Percentiles rank a stretch among this genome's conserved stretches.
phyloP scores from a whole-genome alignment of 2,888 invertebrate species.

The Aplocera efformata region DNA sequence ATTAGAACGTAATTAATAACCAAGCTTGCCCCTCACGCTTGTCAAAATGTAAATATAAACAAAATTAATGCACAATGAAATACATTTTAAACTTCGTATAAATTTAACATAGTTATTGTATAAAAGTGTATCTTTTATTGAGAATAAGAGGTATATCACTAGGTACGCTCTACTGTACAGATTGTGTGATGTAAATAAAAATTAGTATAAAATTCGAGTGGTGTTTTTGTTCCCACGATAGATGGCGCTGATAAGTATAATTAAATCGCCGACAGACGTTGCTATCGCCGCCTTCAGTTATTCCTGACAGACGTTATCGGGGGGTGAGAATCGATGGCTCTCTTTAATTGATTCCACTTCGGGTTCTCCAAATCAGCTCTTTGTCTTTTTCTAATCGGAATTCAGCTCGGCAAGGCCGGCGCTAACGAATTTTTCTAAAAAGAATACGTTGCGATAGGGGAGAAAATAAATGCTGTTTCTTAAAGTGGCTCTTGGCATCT shows the following conservation, averaged over 20 bases:
- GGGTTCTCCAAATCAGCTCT: constrained; percentile 59
- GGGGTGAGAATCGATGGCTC: constrained; percentile 62
- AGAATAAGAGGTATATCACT: constrained; percentile 65
- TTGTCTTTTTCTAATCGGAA: constrained; percentile 73
- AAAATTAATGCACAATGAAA: constrained; percentile 61
- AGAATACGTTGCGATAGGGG: constrained; percentile 44
- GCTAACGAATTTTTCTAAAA: constrained; percentile 61
- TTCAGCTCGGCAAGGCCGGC: constrained; percentile 50
- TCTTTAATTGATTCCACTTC: constrained; percentile 75
- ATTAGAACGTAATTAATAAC: constrained; percentile 32
- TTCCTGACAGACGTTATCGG: constrained; percentile 62
- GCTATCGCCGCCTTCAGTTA: constrained; percentile 54
- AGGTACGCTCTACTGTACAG: constrained; percentile 65
- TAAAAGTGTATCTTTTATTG: constrained; percentile 68
- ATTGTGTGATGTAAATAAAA: constrained; percentile 70
- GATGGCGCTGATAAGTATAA: constrained; percentile 31
- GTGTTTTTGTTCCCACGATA: constrained; percentile 26
- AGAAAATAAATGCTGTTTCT: constrained; percentile 55
- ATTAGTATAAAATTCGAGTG: constrained; percentile 63
- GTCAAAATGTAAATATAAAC: constrained; percentile 66
- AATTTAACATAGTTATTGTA: constrained; percentile 58
- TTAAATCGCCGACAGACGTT: constrained; percentile 48
- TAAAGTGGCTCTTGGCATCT: constrained; percentile 46
- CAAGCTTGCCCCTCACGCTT: constrained; percentile 75
- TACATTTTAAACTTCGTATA: constrained; percentile 49